Base-by-base conservation (phyloP, 1,140 invertebrate genomes). In the Acromyrmex heyeri region DNA sequence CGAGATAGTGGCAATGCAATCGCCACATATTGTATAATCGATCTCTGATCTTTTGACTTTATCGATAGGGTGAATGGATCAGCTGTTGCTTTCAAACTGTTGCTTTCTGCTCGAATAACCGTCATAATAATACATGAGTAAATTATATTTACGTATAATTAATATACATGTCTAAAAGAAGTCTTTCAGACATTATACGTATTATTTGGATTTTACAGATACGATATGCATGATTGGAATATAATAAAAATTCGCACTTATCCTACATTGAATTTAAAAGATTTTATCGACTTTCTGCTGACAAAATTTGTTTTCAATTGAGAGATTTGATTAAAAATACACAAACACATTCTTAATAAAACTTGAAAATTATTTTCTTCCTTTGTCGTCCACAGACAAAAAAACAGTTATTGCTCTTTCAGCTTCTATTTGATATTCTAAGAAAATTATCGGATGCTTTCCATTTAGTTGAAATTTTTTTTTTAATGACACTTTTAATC, bases 321-420 rank as follows among this genome's bases (percentile, higher is more conserved):
- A 34, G 30, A 34, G 5, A 16, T 16, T 30, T 62, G 1, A 3
- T 12, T 27, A 14, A 62, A 62, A 30, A 27, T 6, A 16, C 21
- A 59, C 21, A 62, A 62, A 62, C 30, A 14, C n/a, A 65, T 30
- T 10, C n/a, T 67, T 67, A n/a, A 44, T 44, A n/a, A 57, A 65
- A 10, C 16, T 65, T 27, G 30, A 34, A n/a, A n/a, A 21, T 21
- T 67, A 8, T 44, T 44, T 44, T 67, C 34, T 67, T 67, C 2
- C 10, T 67, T 65, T 65, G 27, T 18, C 18, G 18, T 30, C 3
- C 12, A 16, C 27, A 21, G 0, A 38, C 18, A 34, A n/a, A 34
- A 18, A 67, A 21, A 21, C 6, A 59, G 34, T 34, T 3, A 8
- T 38, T 21, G n/a, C 8, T 10, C 38, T 67, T 21, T 5, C 18